These are phyloP conservation scores for Haliclystus octoradiatus DNA, from an alignment of 30 jellyfish, hydroid and myxozoan species.

Conservation along the genomic window DNA sequence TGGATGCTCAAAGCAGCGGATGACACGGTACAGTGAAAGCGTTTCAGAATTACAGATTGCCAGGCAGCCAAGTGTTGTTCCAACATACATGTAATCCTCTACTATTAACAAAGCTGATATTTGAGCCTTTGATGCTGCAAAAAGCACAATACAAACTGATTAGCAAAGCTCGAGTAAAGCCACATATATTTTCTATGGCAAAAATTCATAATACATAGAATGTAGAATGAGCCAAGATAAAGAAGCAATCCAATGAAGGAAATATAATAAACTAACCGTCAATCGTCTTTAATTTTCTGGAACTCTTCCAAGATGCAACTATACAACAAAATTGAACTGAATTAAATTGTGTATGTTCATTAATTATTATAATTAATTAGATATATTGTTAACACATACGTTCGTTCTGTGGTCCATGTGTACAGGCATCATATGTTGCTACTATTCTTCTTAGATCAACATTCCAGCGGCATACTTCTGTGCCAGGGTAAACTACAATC, in stretches of 20 bases:
- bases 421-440: slow-evolving; percentile 49
- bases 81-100: slow-evolving; percentile 71
- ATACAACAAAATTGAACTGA: neutral
- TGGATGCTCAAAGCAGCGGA: slow-evolving; percentile 75
- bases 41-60: slow-evolving; percentile 66
- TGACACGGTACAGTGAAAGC: slow-evolving; percentile 19
- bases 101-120: slow-evolving; percentile 60
- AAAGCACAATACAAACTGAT: neutral
- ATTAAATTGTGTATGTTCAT: neutral
- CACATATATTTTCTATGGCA: no score
- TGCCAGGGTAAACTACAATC: slow-evolving; percentile 90
- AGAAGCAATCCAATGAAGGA: neutral
- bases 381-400: slow-evolving; percentile 33
- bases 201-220: neutral
- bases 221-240: neutral
- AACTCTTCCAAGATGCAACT: no score
- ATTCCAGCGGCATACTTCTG: slow-evolving; percentile 71
- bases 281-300: neutral
- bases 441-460: slow-evolving; percentile 54
- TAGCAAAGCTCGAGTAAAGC: no score
- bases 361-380: neutral
- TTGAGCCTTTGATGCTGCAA: slow-evolving; percentile 73
- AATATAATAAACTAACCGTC: neutral
- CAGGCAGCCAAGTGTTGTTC: slow-evolving; percentile 81
- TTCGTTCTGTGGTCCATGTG: slow-evolving; percentile 31